Evolutionary conservation across 2,113 vertebrate species (phyloP).

Genomic region (Strix uralensis): DNA sequence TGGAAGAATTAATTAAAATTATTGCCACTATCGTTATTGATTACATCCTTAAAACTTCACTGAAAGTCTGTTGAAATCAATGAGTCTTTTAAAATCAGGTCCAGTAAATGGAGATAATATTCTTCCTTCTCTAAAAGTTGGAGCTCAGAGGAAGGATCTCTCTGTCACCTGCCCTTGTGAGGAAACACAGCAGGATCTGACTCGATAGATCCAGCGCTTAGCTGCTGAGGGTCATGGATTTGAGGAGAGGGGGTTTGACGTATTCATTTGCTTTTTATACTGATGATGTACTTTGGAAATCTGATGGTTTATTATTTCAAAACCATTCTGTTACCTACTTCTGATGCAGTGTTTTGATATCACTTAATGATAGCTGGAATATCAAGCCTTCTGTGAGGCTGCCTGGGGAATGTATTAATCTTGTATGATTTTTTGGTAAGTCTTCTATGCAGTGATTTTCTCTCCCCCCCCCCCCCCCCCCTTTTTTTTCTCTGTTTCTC

Average conservation of each 20-base stretch:
- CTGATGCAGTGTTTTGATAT: background rate
- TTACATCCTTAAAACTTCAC: background rate
- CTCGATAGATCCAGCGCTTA: background rate
- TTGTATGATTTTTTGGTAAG: background rate
- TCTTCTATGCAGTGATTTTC: background rate
- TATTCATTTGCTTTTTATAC: background rate
- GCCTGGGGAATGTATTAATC: background rate
- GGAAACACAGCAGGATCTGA: background rate
- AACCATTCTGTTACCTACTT: background rate
- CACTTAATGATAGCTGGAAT: background rate
- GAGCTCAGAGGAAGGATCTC: background rate
- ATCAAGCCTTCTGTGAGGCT: background rate
- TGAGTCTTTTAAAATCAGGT: background rate
- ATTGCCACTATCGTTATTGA: background rate
- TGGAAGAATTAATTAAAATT: background rate
- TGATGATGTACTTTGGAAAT: background rate
- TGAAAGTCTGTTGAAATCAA: background rate
- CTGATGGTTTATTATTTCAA: background rate
- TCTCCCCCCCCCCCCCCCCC: too few species aligned
- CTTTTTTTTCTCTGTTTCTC: background rate
- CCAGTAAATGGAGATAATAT: background rate
- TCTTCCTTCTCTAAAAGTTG: background rate
- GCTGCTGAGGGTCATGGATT: background rate
- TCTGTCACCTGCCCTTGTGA: background rate
- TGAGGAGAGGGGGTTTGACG: background rate